Conservation (phyloP, 2,888 invertebrate genomes). For the Hedya salicella region DNA sequence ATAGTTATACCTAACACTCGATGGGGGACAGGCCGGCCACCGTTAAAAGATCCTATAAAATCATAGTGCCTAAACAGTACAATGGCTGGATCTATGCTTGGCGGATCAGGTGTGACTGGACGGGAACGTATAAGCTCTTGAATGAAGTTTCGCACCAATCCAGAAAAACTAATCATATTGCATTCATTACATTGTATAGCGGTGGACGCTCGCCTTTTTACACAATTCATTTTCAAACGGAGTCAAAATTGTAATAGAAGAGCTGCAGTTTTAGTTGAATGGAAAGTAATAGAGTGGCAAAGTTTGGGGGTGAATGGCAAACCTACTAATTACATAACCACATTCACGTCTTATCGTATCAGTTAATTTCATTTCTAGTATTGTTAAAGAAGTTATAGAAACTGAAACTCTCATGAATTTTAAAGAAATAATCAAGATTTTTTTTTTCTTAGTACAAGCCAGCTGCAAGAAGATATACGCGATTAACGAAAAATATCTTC, state of each 20-base stretch:
- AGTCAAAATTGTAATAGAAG: background rate
- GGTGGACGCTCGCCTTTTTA: background rate
- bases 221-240: background rate
- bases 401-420: too few relatives aligned
- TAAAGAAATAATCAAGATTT: too few relatives aligned
- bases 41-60: slow-evolving; percentile 55
- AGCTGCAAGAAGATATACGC: too few relatives aligned
- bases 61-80: background rate
- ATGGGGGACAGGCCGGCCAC: slow-evolving; percentile 58
- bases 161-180: background rate
- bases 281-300: too few relatives aligned
- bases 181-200: background rate
- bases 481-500: too few relatives aligned
- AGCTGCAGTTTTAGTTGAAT: background rate
- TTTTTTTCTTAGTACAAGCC: too few relatives aligned
- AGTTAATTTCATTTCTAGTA: too few relatives aligned
- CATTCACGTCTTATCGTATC: too few relatives aligned
- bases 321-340: too few relatives aligned
- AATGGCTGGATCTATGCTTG: slow-evolving; percentile 34
- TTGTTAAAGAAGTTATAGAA: too few relatives aligned
- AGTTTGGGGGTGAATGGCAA: too few relatives aligned
- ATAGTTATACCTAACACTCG: slow-evolving; percentile 41
- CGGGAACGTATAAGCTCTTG: slow-evolving; percentile 46
- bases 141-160: slow-evolving; percentile 29
- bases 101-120: slow-evolving; percentile 54